A percentile compares a stretch with the other conserved stretches of the same genome.
Conservation (phyloP, 1,140 invertebrate species). For the Magallana angulata region DNA sequence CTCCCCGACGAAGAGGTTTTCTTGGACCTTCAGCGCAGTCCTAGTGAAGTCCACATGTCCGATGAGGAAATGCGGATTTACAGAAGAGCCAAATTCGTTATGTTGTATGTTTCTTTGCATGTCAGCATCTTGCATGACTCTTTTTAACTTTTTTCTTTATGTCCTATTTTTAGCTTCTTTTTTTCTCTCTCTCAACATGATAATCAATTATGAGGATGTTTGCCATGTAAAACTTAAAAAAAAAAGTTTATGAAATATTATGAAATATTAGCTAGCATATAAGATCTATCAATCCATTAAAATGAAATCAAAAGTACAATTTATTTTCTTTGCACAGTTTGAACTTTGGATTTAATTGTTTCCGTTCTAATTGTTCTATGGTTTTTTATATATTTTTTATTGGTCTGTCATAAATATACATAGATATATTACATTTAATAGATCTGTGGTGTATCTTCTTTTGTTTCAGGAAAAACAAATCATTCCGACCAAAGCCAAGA, state of each 20-base stretch:
- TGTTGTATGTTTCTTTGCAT: slow-evolving; percentile 60
- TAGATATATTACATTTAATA: no score
- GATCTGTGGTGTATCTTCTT: slow-evolving; percentile 40
- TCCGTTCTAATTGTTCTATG: no score
- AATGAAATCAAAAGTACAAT: no score
- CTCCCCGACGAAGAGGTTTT: slow-evolving; percentile 39
- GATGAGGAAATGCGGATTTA: slow-evolving; percentile 60
- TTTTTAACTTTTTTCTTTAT: neutral
- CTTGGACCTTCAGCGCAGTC: slow-evolving; percentile 39
- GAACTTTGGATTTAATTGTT: no score
- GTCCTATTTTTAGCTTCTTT: neutral
- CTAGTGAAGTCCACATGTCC: slow-evolving; percentile 58
- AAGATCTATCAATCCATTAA: no score
- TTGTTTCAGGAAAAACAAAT: slow-evolving; percentile 91
- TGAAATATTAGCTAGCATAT: no score
- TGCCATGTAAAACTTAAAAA: no score
- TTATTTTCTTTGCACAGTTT: no score
- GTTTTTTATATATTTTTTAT: no score
- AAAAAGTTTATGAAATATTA: no score
- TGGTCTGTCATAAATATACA: no score
- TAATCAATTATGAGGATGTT: no score
- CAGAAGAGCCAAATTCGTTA: slow-evolving; percentile 57
- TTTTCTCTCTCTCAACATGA: neutral
- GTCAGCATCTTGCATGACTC: slow-evolving; percentile 16
- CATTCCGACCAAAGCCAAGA: slow-evolving; percentile 82